Conservation (phyloP, 2,797 vertebrate genomes). For the Clarias pachynema region DNA sequence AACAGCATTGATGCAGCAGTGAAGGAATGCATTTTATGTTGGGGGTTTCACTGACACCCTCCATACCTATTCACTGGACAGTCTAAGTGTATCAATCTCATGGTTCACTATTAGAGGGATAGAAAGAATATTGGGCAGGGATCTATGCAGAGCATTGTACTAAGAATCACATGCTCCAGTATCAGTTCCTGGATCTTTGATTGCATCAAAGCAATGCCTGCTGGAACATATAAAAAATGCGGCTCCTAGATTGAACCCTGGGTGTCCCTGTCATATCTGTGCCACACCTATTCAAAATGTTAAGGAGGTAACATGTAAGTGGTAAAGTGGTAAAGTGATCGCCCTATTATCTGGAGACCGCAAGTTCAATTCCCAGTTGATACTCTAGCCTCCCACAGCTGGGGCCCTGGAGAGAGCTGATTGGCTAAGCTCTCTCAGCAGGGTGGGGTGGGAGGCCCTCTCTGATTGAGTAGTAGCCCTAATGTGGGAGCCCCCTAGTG, state of each 20-base stretch:
- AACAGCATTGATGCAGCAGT: not conserved
- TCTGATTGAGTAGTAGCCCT: no score
- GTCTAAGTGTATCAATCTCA: not conserved
- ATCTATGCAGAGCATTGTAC: not conserved
- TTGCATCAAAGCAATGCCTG: not conserved
- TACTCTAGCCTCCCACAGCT: no score
- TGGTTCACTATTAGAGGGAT: not conserved
- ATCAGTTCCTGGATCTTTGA: not conserved
- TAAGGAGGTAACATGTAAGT: no score
- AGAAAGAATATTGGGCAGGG: not conserved
- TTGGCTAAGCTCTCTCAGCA: no score
- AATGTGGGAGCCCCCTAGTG: no score
- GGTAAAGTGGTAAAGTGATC: no score
- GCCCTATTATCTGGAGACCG: no score
- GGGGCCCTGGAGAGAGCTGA: no score
- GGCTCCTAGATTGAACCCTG: not conserved
- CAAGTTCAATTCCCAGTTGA: no score
- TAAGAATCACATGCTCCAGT: not conserved
- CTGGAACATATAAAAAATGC: not conserved
- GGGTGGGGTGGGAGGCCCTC: no score
- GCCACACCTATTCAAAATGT: not conserved
- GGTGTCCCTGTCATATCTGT: not conserved
- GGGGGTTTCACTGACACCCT: not conserved
- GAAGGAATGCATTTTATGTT: not conserved
- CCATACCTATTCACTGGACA: not conserved